Evolutionary conservation across 2,113 vertebrate species (phyloP).

Genomic region (Antechinus stuartii): DNA sequence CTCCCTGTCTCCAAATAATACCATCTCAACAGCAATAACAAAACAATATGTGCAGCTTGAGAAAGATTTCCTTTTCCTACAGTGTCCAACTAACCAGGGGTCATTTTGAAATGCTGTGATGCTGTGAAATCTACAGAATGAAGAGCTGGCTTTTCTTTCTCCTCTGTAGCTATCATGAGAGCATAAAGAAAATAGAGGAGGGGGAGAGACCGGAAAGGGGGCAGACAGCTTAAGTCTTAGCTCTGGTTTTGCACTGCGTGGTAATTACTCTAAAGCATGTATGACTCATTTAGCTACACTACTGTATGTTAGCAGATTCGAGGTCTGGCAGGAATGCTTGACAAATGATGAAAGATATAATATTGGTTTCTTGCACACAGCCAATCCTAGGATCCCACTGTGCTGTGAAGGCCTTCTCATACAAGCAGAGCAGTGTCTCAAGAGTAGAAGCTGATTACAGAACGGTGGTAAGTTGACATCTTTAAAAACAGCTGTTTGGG

Average conservation of each 20-base stretch:
- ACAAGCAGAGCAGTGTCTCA: slow-evolving; percentile 40
- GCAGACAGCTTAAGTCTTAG: slow-evolving; percentile 75
- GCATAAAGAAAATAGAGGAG: slow-evolving; percentile 14
- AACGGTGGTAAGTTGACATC: slow-evolving; percentile 12
- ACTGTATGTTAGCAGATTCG: slow-evolving; percentile 75
- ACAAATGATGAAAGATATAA: slow-evolving; percentile 78
- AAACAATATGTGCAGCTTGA: neutral
- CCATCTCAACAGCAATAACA: neutral
- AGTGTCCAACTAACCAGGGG: neutral
- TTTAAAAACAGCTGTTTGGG: slow-evolving; percentile 21
- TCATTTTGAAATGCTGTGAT: neutral
- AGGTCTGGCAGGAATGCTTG: slow-evolving; percentile 76
- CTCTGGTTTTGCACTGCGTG: slow-evolving; percentile 70
- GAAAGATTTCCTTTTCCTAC: neutral
- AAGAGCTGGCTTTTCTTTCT: slow-evolving; percentile 26
- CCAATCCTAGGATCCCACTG: slow-evolving; percentile 59
- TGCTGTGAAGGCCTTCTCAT: slow-evolving; percentile 56
- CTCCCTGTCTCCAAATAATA: neutral
- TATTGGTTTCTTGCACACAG: slow-evolving; percentile 71
- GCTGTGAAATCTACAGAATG: neutral
- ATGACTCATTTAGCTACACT: slow-evolving; percentile 82
- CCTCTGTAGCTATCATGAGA: slow-evolving; percentile 54
- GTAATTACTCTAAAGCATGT: slow-evolving; percentile 80
- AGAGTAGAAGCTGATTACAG: slow-evolving; percentile 10
- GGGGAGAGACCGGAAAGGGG: slow-evolving; percentile 80